A percentile compares a stretch with the other conserved stretches of the same genome.
Conservation (phyloP, 2,888 invertebrate genomes). For the Dioctria linearis region DNA sequence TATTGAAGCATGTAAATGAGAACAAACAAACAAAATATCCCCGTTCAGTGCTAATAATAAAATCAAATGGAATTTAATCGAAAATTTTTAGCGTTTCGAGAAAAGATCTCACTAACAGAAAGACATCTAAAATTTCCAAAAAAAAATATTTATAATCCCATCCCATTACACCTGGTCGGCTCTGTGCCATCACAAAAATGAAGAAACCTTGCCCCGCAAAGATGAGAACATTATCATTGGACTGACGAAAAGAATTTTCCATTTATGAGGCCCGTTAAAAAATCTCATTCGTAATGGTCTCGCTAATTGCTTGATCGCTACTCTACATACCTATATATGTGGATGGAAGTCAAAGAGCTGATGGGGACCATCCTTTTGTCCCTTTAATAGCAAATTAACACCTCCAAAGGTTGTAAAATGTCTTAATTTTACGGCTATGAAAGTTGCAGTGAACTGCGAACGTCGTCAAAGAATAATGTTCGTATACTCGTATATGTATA, state of each 20-base stretch:
- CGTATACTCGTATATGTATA: too few relatives aligned
- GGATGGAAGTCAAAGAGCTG: not conserved
- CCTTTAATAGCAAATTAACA: conserved; percentile 54
- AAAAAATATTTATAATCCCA: conserved; percentile 28
- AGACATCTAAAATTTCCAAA: conserved; percentile 1
- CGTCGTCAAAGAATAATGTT: conserved; percentile 19
- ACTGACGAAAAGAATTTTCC: conserved; percentile 10
- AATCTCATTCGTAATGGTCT: conserved; percentile 46
- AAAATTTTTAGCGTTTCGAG: conserved; percentile 33
- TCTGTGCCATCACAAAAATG: not conserved
- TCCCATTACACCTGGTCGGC: conserved; percentile 29
- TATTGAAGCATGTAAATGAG: not conserved
- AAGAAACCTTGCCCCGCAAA: not conserved
- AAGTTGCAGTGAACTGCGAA: conserved; percentile 39
- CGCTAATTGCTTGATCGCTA: conserved; percentile 49
- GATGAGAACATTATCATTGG: not conserved
- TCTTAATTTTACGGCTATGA: conserved; percentile 56
- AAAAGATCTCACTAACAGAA: conserved; percentile 10
- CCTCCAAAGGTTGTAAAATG: conserved; percentile 53
- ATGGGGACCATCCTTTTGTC: conserved; percentile 32
- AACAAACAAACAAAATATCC: not conserved
- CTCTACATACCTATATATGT: not conserved
- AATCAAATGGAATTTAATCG: conserved; percentile 22
- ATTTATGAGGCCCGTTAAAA: conserved; percentile 40
- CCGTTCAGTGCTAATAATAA: conserved; percentile 37